phyloP scores from a whole-genome alignment of 2,888 invertebrate genomes.

The Oligia strigilis region DNA sequence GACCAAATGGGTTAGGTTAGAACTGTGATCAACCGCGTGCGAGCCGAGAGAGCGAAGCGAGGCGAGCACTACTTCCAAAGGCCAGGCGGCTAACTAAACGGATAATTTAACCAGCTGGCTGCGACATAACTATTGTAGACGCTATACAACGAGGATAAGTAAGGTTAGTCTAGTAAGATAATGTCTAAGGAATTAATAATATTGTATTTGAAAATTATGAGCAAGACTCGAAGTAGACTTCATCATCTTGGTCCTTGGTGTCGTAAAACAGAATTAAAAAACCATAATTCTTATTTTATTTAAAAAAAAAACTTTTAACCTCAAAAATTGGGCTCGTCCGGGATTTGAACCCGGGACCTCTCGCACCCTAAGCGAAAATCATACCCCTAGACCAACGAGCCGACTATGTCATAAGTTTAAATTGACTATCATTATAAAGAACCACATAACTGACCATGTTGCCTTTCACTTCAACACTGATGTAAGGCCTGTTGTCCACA shows the following conservation, averaged over 20 bases:
- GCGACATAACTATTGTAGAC: too few species aligned
- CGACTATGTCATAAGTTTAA: conserved; percentile 37
- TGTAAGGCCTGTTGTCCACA: neutral
- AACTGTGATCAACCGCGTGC: too few species aligned
- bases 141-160: too few species aligned
- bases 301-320: neutral
- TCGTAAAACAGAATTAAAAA: neutral
- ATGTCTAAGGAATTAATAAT: neutral
- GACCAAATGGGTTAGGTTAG: too few species aligned
- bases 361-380: conserved; percentile 91
- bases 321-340: conserved; percentile 81
- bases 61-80: too few species aligned
- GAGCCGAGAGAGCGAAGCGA: too few species aligned
- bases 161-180: too few species aligned
- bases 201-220: neutral
- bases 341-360: conserved; percentile 91
- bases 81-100: too few species aligned
- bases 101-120: too few species aligned
- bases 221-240: neutral
- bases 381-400: conserved; percentile 91
- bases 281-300: neutral
- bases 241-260: neutral
- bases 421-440: neutral
- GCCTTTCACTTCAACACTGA: conserved; percentile 37
- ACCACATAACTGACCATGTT: neutral